Base-by-base conservation (phyloP, 1,140 invertebrate species). In the Solen grandis region DNA sequence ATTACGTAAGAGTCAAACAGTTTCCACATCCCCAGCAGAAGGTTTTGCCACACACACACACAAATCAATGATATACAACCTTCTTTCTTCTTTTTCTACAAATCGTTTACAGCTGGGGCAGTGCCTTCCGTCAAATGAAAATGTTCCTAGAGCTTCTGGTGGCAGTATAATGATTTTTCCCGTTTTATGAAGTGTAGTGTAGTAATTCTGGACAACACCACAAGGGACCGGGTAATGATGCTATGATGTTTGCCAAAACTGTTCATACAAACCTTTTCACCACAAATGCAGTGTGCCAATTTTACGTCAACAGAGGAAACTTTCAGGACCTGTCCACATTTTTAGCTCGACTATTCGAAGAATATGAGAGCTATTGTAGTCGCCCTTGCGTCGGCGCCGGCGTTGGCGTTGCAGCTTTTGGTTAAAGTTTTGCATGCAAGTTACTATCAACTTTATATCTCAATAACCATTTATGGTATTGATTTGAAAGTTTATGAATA, bases 211-310 rank as follows among this genome's bases (percentile, higher is more conserved):
- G 1, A 78, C 79, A 3, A 68, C 57, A 5, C 83, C 78, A 78
- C 88, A 89, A 29, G 76, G 52, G 0, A 82, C 84, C 10, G 88
- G 88, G 86, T 85, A 89, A 46, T 89, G 88, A n/a, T n/a, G n/a
- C n/a, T n/a, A n/a, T n/a, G n/a, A 8, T 84, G 36, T 13, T 52
- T 50, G n/a, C 79, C 38, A 2, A 87, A 52, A 55, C 88, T 88
- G 19, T 80, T 65, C 62, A 87, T 85, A 54, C 88, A 89, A 16
- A 88, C 29, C 14, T 72, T 38, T 14, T 25, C 31, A 0, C 88
- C 88, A 68, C 88, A 89, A 0, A 33, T 31, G 55, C 88, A 89
- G 5, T 63, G n/a, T 14, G 31, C 54, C 41, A 55, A 41, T 55
- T 65, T 59, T 4, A 35, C 59, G 8, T 77, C 62, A 16, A 36